These are phyloP conservation scores for Tipula vernalis DNA, from an alignment of 2,888 invertebrate genomes.

Conservation along the genomic window DNA sequence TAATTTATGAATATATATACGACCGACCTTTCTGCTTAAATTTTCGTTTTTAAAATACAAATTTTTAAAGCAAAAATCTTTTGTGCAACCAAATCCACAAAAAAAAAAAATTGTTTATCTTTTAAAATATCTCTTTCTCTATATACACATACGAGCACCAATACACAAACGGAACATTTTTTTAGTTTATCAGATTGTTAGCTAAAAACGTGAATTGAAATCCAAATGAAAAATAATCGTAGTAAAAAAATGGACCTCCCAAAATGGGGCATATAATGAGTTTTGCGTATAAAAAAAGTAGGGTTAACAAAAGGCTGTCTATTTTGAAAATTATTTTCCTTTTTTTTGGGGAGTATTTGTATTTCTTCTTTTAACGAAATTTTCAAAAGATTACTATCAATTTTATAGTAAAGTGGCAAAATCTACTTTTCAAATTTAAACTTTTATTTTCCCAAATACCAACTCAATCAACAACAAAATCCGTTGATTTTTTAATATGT, in stretches of 20 bases:
- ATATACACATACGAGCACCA: background rate
- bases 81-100: background rate
- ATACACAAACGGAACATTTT: background rate
- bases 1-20: background rate
- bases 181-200: background rate
- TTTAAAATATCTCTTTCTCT: background rate
- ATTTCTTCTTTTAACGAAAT: background rate
- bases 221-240: background rate
- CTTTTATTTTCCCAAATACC: background rate
- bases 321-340: background rate
- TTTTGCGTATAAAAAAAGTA: background rate
- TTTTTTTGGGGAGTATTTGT: background rate
- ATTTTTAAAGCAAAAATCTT: background rate
- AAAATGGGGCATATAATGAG: background rate
- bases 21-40: background rate
- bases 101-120: background rate
- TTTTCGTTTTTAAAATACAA: background rate
- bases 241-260: background rate
- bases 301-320: background rate
- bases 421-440: background rate
- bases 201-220: background rate
- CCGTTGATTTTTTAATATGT: background rate
- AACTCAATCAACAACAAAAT: background rate
- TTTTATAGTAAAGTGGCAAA: background rate
- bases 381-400: background rate